Conservation (phyloP, 2,797 vertebrate species). For the Phalanger gymnotis region DNA sequence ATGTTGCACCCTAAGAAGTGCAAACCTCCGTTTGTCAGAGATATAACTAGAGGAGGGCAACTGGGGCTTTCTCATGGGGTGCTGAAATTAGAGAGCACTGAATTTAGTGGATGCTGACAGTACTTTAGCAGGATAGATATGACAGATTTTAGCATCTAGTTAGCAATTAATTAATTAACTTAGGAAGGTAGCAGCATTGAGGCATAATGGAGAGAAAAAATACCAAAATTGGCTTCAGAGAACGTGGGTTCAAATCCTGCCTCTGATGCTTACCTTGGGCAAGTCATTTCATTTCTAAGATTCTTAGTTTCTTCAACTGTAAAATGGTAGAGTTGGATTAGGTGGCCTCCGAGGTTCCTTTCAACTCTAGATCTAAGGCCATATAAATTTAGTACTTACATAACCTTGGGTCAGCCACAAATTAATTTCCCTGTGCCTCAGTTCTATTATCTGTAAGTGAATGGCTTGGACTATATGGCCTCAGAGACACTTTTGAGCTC, state of each 20-base stretch:
- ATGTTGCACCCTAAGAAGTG: slow-evolving; percentile 20
- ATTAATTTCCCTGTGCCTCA: not conserved
- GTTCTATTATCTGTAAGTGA: not conserved
- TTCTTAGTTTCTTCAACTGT: not conserved
- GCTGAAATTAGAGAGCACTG: not conserved
- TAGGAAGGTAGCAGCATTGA: not conserved
- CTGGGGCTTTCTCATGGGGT: not conserved
- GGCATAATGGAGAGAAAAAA: not conserved
- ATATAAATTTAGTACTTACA: not conserved
- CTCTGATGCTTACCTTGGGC: not conserved
- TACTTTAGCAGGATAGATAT: not conserved
- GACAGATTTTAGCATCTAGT: not conserved
- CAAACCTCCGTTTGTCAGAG: not conserved
- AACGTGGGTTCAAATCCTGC: not conserved
- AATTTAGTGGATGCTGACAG: not conserved
- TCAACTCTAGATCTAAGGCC: not conserved
- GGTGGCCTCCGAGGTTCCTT: not conserved
- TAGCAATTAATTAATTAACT: not conserved
- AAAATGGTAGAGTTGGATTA: not conserved
- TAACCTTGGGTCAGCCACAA: not conserved
- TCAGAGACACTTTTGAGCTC: not conserved
- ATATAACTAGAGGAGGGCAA: not conserved
- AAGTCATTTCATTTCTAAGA: not conserved
- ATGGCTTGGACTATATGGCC: not conserved
- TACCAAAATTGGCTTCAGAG: not conserved